These are phyloP conservation scores for Tupiocoris notatus DNA, from an alignment of 2,888 invertebrate species.

Conservation along the genomic window DNA sequence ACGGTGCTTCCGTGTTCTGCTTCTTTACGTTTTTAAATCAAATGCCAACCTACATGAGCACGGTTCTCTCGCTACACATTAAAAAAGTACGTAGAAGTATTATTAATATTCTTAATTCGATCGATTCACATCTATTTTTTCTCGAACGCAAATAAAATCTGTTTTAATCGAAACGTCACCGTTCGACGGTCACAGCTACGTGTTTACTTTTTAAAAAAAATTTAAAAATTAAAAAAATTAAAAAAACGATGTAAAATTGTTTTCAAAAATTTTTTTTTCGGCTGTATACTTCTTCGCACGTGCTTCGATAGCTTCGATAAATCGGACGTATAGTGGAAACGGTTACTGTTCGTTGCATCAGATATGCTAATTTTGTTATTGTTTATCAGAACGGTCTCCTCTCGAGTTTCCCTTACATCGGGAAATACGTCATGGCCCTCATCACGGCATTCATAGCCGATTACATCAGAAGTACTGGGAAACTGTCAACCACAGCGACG, in stretches of 20 bases:
- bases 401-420: slow-evolving; percentile 81
- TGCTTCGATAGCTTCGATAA: no score
- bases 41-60: slow-evolving; percentile 81
- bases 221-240: no score
- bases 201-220: no score
- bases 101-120: no score
- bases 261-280: neutral
- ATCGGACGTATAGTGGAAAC: neutral
- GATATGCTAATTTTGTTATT: neutral
- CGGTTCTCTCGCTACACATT: slow-evolving; percentile 72
- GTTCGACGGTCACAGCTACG: no score
- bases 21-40: slow-evolving; percentile 87
- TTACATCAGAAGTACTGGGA: slow-evolving; percentile 65
- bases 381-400: slow-evolving; percentile 70
- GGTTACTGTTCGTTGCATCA: neutral
- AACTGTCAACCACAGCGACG: slow-evolving; percentile 69
- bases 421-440: slow-evolving; percentile 79
- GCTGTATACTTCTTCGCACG: no score
- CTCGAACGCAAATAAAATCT: no score
- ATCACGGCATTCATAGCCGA: slow-evolving; percentile 73
- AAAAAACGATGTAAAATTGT: no score
- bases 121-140: no score
- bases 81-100: no score
- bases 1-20: slow-evolving; percentile 80
- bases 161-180: no score